Percentiles rank a stretch among this genome's conserved stretches.
Evolutionary conservation across 2,888 invertebrate species (phyloP).

Genomic region (Cinara cedri): DNA sequence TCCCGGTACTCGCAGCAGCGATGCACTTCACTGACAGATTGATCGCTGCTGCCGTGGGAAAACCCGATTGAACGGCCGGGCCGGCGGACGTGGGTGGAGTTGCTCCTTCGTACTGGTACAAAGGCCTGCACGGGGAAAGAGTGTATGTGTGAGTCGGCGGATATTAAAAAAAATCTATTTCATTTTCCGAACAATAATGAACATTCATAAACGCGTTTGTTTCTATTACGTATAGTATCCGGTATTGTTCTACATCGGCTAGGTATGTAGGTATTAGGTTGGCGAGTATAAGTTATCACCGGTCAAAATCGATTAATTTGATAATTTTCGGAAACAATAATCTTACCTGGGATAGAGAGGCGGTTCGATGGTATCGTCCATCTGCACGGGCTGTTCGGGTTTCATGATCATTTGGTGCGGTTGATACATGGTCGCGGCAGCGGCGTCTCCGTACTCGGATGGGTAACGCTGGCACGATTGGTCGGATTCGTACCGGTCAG

Average conservation of each 20-base stretch:
- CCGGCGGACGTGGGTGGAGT: constrained; percentile 49
- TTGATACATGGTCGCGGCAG: constrained; percentile 60
- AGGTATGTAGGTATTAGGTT: too few species aligned
- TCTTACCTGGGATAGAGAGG: constrained; percentile 76
- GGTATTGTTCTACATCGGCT: too few species aligned
- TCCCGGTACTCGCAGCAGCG: constrained; percentile 64
- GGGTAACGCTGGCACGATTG: constrained; percentile 62
- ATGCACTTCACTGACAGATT: constrained; percentile 86
- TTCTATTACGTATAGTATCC: too few species aligned
- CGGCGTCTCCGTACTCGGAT: constrained; percentile 66
- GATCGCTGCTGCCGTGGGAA: constrained; percentile 67
- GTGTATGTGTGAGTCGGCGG: too few species aligned
- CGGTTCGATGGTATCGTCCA: constrained; percentile 68
- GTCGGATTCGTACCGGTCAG: constrained; percentile 70
- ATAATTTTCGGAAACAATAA: too few species aligned
- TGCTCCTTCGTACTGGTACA: constrained; percentile 77
- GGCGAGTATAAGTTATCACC: too few species aligned
- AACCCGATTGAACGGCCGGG: constrained; percentile 59
- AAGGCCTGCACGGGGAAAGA: constrained; percentile 67
- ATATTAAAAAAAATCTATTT: too few species aligned
- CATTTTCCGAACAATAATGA: too few species aligned
- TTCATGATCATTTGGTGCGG: constrained; percentile 61
- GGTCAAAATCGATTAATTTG: too few species aligned
- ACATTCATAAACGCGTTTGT: too few species aligned
- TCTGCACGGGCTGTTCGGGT: constrained; percentile 68